Evolutionary conservation across 2,113 vertebrate species (phyloP), one percentile per base, ranked within the genome.

Genomic region (Nycticryphes semicollaris): DNA sequence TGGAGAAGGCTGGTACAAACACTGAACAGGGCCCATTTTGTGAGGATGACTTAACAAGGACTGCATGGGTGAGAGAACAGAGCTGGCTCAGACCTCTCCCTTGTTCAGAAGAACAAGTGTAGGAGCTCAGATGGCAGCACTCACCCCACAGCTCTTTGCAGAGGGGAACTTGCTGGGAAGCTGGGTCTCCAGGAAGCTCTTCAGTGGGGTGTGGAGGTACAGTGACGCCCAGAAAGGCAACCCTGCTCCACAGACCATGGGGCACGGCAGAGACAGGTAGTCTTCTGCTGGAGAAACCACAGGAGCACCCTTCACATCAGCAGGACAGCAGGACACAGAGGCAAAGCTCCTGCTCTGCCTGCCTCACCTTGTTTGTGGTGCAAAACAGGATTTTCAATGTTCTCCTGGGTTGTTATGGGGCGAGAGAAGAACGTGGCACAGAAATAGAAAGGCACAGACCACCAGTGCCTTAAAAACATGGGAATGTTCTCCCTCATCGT

Each of bases 181-280:
- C 9, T 67, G 57, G 7, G 19, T 72, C 47, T 69, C 4, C 3
- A n/a, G 84, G 56, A 87, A 78, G 47, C n/a, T 59, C 6, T 4
- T 56, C 24, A 5, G 1, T 3, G 20, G 50, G 13, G n/a, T 16
- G 9, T 2, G 17, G 57, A 76, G n/a, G 41, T 31, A 72, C 0
- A 0, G 47, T 8, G n/a, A 51, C 83, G 31, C 23, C 21, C 57
- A 54, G 56, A 63, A 60, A 50, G 0, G 0, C 33, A 87, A 23
- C 31, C 8, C 27, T 63, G 35, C 57, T 92, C 39, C 70, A 37
- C 12, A 35, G 68, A 56, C 13, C 15, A 2, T 24, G 39, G 63
- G 37, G 33, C 24, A 67, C 6, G 5, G 37, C 50, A 14, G 64
- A 77, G 27, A 39, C 6, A 31, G 51, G n/a, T 7, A 37, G 54